Percentiles rank a stretch among this genome's conserved stretches.
Conservation (phyloP, 2,888 invertebrate species). For the Invenusta paracnida region DNA sequence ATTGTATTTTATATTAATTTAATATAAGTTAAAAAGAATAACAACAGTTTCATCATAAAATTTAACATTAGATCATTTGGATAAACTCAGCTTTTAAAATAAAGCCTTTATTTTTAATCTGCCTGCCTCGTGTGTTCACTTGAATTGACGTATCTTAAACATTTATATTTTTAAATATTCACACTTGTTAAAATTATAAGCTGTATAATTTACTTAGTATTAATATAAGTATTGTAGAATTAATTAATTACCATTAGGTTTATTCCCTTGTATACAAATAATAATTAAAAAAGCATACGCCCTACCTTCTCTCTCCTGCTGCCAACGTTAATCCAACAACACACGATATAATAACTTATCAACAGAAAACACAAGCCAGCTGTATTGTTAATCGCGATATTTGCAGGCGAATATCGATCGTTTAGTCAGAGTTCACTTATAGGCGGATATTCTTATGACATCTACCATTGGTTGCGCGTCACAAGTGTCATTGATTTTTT, state of each 20-base stretch:
- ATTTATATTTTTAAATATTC: too few relatives aligned
- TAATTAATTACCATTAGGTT: too few relatives aligned
- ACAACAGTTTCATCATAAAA: background rate
- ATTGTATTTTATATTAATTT: too few relatives aligned
- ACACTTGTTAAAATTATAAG: too few relatives aligned
- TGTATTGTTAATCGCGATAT: background rate
- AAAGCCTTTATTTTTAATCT: too few relatives aligned
- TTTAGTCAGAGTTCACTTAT: background rate
- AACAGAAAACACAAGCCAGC: background rate
- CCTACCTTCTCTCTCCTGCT: background rate
- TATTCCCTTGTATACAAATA: background rate
- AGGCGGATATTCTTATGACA: background rate
- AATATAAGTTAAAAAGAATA: too few relatives aligned
- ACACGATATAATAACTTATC: background rate
- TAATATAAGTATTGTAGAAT: too few relatives aligned
- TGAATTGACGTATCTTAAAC: too few relatives aligned
- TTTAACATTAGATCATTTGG: background rate
- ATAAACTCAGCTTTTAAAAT: too few relatives aligned
- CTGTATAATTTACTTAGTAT: too few relatives aligned
- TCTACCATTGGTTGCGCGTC: background rate
- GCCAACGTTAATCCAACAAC: background rate
- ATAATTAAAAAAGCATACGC: constrained; percentile 3
- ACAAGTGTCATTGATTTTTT: constrained; percentile 16
- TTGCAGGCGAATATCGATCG: background rate
- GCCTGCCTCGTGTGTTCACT: too few relatives aligned